Evolutionary conservation across 2,113 vertebrate species (phyloP), one percentile per base, ranked within the genome.

Genomic region (Strix uralensis): DNA sequence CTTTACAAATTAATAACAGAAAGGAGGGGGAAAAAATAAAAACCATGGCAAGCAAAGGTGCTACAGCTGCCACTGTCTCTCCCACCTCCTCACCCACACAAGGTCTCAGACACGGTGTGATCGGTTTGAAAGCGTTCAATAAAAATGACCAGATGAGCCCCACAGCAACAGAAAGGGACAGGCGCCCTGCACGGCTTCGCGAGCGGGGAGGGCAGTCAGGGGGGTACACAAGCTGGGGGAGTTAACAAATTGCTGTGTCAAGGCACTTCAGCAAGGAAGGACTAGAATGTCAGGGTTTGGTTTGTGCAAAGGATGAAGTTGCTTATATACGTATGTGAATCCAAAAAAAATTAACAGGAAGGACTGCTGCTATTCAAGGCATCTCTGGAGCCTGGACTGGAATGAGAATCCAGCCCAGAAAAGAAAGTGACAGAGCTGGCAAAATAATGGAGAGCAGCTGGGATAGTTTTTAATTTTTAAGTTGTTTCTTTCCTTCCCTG

Each of bases 361-460:
- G 73, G 74, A 44, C 73, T 52, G 73, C 71, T 58, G 47, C 34
- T 66, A 12, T 13, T 72, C 32, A 23, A 85, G 58, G 34, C 32
- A 44, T 40, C 59, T 42, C 58, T 70, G 52, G 71, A 75, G 47
- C 62, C 42, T 57, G 29, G 8, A 15, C 34, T 27, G 73, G 66
- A 51, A 62, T 11, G 63, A 93, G 91, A 81, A 88, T 47, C 79
- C 91, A 85, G 84, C 80, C 63, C 73, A 67, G 74, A 40, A 71
- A 66, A 54, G 62, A 22, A 84, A 88, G 88, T 7, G 9, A 79
- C 54, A 67, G 74, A 91, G 91, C 34, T 95, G 91, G 74, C 74
- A 85, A 67, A 91, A 72, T 23, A 52, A 36, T 1, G 8, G 18
- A 51, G 58, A 36, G 84, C 80, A 93, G 84, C 84, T 95, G 80